A percentile compares a stretch with the other conserved stretches of the same genome.
Conservation (phyloP, 2,888 invertebrate species). For the Volucella inanis region DNA sequence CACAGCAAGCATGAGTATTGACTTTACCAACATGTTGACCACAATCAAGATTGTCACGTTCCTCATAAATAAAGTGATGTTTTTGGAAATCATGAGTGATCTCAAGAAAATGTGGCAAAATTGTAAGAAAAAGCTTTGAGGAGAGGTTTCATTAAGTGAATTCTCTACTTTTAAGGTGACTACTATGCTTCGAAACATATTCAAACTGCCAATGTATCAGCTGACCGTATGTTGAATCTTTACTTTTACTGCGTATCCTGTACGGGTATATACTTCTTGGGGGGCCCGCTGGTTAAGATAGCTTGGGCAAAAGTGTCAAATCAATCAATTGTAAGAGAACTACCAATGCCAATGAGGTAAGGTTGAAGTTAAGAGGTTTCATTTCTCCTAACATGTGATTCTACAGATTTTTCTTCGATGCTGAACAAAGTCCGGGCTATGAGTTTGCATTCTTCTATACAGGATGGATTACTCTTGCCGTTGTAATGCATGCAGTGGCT, state of each 20-base stretch:
- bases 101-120: constrained; percentile 78
- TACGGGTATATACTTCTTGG: constrained; percentile 80
- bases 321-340: constrained; percentile 74
- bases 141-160: neutral
- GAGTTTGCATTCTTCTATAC: constrained; percentile 78
- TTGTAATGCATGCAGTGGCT: constrained; percentile 79
- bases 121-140: constrained; percentile 75
- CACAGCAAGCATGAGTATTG: constrained; percentile 80
- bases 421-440: constrained; percentile 78
- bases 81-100: constrained; percentile 78
- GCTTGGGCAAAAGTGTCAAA: constrained; percentile 72
- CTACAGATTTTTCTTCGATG: constrained; percentile 79
- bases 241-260: constrained; percentile 78
- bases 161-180: constrained; percentile 33
- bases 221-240: constrained; percentile 76
- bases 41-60: constrained; percentile 80
- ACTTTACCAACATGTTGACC: constrained; percentile 79
- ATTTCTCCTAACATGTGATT: neutral
- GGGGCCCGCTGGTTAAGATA: constrained; percentile 78
- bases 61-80: constrained; percentile 77
- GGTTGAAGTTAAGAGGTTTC: neutral
- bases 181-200: constrained; percentile 73
- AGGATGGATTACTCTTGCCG: constrained; percentile 76
- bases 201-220: constrained; percentile 76
- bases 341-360: constrained; percentile 81